Percentiles rank a stretch among this genome's conserved stretches.
Evolutionary conservation across 2,113 vertebrate species (phyloP).

Genomic region (Hucho hucho): DNA sequence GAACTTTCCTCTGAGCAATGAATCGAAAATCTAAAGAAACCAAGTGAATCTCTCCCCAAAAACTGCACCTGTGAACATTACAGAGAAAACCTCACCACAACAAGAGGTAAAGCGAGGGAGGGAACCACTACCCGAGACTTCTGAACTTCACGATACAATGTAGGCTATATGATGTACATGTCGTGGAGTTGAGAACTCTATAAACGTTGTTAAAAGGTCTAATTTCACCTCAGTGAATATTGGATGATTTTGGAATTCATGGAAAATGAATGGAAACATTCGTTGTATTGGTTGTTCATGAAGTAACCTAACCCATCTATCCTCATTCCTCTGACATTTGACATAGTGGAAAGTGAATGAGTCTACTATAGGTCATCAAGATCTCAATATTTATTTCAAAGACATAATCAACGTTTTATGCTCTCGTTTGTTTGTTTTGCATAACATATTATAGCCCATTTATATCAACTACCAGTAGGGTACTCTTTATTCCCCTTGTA

Average conservation of each 20-base stretch:
- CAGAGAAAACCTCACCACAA: constrained; percentile 12
- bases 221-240: no score
- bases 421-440: no score
- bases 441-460: no score
- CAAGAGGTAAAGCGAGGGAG: constrained; percentile 16
- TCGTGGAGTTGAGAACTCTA: no score
- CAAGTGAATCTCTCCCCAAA: constrained; percentile 34
- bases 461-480: not conserved
- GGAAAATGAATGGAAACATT: not conserved
- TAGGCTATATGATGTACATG: no score
- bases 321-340: constrained; percentile 30
- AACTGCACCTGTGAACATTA: constrained; percentile 38
- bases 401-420: no score
- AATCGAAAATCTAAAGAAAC: constrained; percentile 15
- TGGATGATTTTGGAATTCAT: no score
- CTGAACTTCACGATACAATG: no score
- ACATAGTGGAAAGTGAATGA: no score
- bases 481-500: not conserved
- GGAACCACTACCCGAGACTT: constrained; percentile 27
- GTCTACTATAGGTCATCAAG: no score
- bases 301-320: constrained; percentile 55
- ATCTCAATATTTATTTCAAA: no score
- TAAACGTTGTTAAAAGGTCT: no score
- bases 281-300: not conserved
- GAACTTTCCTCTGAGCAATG: not conserved